A percentile compares a stretch with the other conserved stretches of the same genome.
These are phyloP conservation scores for Pampus argenteus DNA, from an alignment of 2,797 vertebrate genomes.

Conservation along the genomic window DNA sequence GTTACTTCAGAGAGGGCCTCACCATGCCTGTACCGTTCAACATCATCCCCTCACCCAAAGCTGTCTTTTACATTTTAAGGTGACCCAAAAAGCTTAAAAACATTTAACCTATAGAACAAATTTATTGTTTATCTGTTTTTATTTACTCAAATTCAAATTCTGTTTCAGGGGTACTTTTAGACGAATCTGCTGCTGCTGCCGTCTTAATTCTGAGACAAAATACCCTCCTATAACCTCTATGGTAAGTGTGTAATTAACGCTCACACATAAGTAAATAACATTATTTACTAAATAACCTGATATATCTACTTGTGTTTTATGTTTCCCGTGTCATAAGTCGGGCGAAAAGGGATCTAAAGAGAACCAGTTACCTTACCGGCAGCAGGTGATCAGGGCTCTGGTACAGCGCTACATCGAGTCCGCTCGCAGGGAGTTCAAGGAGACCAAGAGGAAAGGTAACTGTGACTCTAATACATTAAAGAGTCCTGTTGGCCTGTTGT, in stretches of 20 bases:
- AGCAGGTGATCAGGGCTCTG: conserved; percentile 89
- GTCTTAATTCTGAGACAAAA: conserved; percentile 70
- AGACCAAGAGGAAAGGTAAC: conserved; percentile 90
- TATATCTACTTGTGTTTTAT: conserved; percentile 20
- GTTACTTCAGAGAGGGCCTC: conserved; percentile 92
- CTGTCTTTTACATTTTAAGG: conserved; percentile 88
- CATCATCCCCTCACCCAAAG: conserved; percentile 91
- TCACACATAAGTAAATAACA: neutral
- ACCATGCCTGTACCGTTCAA: conserved; percentile 94
- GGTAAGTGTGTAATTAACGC: conserved; percentile 73
- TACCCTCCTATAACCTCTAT: conserved; percentile 85
- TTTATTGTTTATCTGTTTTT: neutral
- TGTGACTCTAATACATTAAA: neutral
- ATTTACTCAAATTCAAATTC: neutral
- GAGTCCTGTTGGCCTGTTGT: neutral
- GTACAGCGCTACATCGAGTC: conserved; percentile 93
- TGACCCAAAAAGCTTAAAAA: conserved; percentile 49
- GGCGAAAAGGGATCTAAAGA: conserved; percentile 58
- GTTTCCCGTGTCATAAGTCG: conserved; percentile 41
- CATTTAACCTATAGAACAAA: neutral
- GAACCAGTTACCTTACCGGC: conserved; percentile 81
- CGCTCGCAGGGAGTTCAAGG: conserved; percentile 89
- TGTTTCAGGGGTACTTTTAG: conserved; percentile 81
- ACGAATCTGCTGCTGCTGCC: conserved; percentile 86
- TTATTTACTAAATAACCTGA: neutral